A percentile compares a stretch with the other conserved stretches of the same genome.
Evolutionary conservation across 1,140 invertebrate genomes (phyloP).

Genomic region (Rhopalosiphum padi): DNA sequence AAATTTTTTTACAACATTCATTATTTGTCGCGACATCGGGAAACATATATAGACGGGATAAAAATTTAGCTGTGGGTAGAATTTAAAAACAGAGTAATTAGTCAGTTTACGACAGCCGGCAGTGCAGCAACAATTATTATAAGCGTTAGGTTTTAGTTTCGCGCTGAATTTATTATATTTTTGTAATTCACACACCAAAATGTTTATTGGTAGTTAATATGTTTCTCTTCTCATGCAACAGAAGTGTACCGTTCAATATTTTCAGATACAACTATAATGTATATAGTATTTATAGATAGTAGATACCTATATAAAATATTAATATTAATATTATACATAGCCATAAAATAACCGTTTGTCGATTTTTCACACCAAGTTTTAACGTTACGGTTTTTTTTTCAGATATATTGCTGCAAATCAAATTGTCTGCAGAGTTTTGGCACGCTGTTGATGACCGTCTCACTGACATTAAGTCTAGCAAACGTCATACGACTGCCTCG

Average conservation of each 20-base stretch:
- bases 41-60: not conserved
- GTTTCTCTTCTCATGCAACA: not conserved
- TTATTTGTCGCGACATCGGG: not conserved
- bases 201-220: not conserved
- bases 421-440: slow-evolving; percentile 60
- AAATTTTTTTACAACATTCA: not conserved
- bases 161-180: not conserved
- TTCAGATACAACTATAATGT: slow-evolving; percentile 31
- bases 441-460: slow-evolving; percentile 64
- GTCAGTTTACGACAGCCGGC: not conserved
- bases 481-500: slow-evolving; percentile 68
- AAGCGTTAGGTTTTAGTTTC: not conserved
- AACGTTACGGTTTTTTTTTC: slow-evolving; percentile 21
- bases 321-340: not conserved
- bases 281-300: not conserved
- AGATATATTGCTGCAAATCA: slow-evolving; percentile 58
- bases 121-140: not conserved
- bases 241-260: slow-evolving; percentile 17
- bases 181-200: not conserved
- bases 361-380: not conserved
- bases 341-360: not conserved
- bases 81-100: slow-evolving; percentile 1
- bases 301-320: not conserved
- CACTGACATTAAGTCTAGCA: slow-evolving; percentile 66
- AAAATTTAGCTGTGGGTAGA: not conserved